Evolutionary conservation across 1,140 invertebrate species (phyloP), one percentile per base, ranked within the genome.

Genomic region (Leptopilina clavipes): DNA sequence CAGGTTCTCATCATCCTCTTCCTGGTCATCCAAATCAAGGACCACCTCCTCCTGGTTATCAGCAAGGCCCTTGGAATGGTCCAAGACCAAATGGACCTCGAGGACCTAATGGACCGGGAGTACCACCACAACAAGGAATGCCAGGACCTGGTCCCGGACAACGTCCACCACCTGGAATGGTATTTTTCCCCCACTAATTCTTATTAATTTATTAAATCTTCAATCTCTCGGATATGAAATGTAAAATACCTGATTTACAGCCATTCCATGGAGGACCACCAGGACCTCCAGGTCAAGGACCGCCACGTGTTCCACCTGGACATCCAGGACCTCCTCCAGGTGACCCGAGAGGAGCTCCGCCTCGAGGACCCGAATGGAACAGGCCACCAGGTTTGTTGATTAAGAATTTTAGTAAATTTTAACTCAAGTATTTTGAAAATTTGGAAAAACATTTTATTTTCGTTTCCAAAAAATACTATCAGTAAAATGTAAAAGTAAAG

Each of bases 301-400:
- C 93, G 73, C 92, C 94, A 65, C 92, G 93, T 19, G 91, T 92
- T 52, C 92, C 93, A 9, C 92, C 91, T 78, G 91, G 93, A 72
- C 90, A 90, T 80, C 90, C 90, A 54, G 89, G 90, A 72, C 91
- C 89, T 31, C 91, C 90, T 76, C 88, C 90, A 25, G 90, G 91
- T 43, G 92, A 93, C 85, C 92, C 92, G 14, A 85, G 93, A 79
- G 93, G 91, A 76, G 92, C 92, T 37, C 93, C 93, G 40, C 93
- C 93, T 19, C 89, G 89, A 18, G 93, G 86, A n/a, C 93, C 93
- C 11, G 95, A 96, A 83, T 96, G 95, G 95, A 95, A 94, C 85
- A 89, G 94, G 82, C 94, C 94, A 73, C 95, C 94, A 78, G 91
- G 91, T 91, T 83, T 75, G 44, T 74, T 72, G 75, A 78, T 3